Percentiles rank a stretch among this genome's conserved stretches.
Conservation (phyloP, 1,140 invertebrate genomes). For the Hetaerina americana region DNA sequence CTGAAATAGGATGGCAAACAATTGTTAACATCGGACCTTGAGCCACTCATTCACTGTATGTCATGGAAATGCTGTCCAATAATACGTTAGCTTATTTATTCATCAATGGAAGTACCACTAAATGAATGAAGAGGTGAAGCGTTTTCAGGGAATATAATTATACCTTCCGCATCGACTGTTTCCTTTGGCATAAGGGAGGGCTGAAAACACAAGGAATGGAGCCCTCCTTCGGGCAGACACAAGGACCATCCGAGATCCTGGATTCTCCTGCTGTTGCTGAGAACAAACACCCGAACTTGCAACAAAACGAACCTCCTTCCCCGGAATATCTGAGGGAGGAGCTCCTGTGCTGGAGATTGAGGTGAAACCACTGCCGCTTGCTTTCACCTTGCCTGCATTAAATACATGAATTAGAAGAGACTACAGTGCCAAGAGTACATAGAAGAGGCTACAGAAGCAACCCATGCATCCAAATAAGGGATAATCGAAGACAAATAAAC, state of each 20-base stretch:
- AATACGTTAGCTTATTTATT: no score
- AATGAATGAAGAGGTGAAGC: neutral
- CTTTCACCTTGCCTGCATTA: neutral
- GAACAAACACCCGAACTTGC: neutral
- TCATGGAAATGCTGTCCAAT: no score
- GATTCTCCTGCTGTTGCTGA: neutral
- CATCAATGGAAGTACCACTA: constrained; percentile 3
- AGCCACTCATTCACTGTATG: no score
- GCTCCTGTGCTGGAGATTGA: neutral
- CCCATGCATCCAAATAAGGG: no score
- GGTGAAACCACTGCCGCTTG: neutral
- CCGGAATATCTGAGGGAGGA: neutral
- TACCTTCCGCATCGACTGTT: constrained; percentile 45
- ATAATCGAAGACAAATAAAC: no score
- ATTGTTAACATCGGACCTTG: no score
- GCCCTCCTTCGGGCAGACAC: constrained; percentile 15
- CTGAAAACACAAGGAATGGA: constrained; percentile 70
- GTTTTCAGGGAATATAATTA: constrained; percentile 12
- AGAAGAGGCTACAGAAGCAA: no score
- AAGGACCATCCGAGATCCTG: neutral
- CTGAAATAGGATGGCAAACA: no score
- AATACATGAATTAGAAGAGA: no score
- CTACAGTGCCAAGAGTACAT: no score
- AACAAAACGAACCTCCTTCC: neutral
- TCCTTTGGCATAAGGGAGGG: constrained; percentile 63